Percentiles rank a stretch among this genome's conserved stretches.
These are phyloP conservation scores for Nebria brevicollis DNA, from an alignment of 2,888 invertebrate genomes.

Conservation along the genomic window DNA sequence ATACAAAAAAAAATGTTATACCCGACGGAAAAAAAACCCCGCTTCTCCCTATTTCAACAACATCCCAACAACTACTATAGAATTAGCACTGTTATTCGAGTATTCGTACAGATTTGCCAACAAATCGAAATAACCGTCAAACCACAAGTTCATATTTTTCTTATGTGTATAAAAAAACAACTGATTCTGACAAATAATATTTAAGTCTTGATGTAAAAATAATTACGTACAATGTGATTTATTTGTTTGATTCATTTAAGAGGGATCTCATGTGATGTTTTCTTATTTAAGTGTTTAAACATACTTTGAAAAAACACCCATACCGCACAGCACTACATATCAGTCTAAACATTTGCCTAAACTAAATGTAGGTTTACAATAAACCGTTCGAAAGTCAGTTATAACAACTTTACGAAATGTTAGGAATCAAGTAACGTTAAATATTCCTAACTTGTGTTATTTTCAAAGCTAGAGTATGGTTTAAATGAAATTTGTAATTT, in stretches of 20 bases:
- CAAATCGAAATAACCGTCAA: not conserved
- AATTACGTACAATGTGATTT: slow-evolving; percentile 26
- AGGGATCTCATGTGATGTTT: not conserved
- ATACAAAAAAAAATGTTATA: slow-evolving; percentile 30
- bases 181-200: slow-evolving; percentile 45
- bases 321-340: slow-evolving; percentile 2
- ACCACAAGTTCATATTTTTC: slow-evolving; percentile 27
- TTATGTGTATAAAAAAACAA: slow-evolving; percentile 40
- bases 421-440: not conserved
- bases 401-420: too few species aligned
- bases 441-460: not conserved
- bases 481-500: not conserved
- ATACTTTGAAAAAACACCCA: not conserved
- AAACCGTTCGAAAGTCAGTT: too few species aligned
- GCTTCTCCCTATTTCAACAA: not conserved
- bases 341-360: not conserved
- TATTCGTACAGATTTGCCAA: not conserved
- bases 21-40: not conserved
- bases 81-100: not conserved
- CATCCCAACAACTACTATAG: not conserved
- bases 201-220: slow-evolving; percentile 45
- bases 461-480: not conserved
- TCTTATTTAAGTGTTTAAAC: not conserved
- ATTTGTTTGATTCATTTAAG: not conserved
- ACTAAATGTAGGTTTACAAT: too few species aligned